These are phyloP conservation scores for Paramormyrops hopkinsi DNA, from an alignment of 2,797 vertebrate species.

Conservation along the genomic window DNA sequence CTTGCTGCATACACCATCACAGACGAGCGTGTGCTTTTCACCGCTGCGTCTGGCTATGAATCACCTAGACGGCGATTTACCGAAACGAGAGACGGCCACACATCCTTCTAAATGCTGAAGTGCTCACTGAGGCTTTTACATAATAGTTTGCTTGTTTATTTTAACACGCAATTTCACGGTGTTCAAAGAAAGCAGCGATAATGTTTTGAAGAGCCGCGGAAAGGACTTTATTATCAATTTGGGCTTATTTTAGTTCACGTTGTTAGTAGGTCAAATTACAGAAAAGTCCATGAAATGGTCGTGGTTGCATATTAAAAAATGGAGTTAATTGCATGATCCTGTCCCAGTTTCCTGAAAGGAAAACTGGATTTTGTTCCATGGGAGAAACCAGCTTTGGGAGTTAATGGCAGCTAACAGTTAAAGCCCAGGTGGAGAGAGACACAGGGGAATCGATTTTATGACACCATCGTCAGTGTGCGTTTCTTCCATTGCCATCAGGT, in stretches of 20 bases:
- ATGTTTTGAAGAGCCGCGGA: not conserved
- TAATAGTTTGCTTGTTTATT: not conserved
- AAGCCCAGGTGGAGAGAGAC: not conserved
- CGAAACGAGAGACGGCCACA: not conserved
- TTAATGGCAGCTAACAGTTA: conserved; percentile 2
- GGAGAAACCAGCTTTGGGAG: not conserved
- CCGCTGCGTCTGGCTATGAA: not conserved
- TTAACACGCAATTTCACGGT: not conserved
- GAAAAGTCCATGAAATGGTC: not conserved
- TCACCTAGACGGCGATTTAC: not conserved
- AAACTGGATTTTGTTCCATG: conserved; percentile 11
- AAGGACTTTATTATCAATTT: not conserved
- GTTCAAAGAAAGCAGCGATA: not conserved
- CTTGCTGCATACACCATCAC: not conserved
- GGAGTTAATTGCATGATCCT: not conserved
- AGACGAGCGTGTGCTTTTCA: not conserved
- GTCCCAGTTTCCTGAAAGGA: conserved; percentile 2
- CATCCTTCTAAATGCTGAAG: not conserved
- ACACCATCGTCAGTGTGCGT: not conserved
- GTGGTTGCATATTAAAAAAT: not conserved
- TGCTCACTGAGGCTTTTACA: not conserved
- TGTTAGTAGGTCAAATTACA: not conserved
- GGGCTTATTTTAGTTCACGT: conserved; percentile 10
- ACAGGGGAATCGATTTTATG: not conserved
- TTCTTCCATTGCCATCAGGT: not conserved